Conservation (phyloP, 2,113 vertebrate species). For the Phocoena sinus region DNA sequence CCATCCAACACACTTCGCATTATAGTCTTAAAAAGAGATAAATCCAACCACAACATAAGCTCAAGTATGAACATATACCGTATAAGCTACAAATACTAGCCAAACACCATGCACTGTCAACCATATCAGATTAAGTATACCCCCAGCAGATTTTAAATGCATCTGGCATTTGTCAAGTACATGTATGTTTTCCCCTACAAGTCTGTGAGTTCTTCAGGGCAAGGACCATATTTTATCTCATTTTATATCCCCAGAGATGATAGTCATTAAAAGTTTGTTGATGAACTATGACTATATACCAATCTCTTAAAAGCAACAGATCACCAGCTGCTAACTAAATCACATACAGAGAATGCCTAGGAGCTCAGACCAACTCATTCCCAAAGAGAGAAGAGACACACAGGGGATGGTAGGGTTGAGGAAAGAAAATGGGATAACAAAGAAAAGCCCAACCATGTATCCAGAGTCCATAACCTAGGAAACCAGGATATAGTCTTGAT, state of each 20-base stretch:
- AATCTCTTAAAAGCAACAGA: constrained; percentile 32
- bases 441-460: not conserved
- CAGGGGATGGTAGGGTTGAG: not conserved
- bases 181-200: not conserved
- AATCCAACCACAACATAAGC: constrained; percentile 13
- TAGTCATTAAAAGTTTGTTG: constrained; percentile 16
- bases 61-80: constrained; percentile 12
- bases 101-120: constrained; percentile 17
- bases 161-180: constrained; percentile 13
- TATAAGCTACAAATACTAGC: not conserved
- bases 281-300: not conserved
- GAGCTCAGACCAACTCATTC: constrained; percentile 14
- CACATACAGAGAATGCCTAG: not conserved
- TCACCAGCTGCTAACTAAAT: not conserved
- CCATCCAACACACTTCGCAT: not conserved
- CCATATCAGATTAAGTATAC: not conserved
- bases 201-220: not conserved
- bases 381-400: not conserved
- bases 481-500: not conserved
- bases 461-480: not conserved
- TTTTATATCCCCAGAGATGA: not conserved
- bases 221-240: not conserved
- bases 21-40: constrained; percentile 2
- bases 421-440: not conserved
- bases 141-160: not conserved